A percentile compares a stretch with the other conserved stretches of the same genome.
phyloP scores from a whole-genome alignment of 2,888 invertebrate genomes.

The Nipponacmea schrenckii region DNA sequence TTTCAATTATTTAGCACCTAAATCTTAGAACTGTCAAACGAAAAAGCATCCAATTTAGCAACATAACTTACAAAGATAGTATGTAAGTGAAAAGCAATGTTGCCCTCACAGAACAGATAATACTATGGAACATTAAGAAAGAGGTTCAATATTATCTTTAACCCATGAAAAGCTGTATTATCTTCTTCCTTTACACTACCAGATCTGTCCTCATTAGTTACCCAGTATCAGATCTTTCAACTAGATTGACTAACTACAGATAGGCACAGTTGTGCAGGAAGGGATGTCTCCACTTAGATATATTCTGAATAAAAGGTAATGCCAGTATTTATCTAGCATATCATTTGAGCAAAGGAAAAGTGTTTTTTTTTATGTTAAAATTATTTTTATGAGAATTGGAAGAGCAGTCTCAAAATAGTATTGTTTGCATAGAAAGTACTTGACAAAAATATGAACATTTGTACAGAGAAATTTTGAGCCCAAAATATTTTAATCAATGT shows the following conservation, averaged over 20 bases:
- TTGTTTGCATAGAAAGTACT: too few species aligned
- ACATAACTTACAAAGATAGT: too few species aligned
- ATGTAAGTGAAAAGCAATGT: slow-evolving; percentile 11
- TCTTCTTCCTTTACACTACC: slow-evolving; percentile 34
- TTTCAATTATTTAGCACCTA: too few species aligned
- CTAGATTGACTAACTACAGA: slow-evolving; percentile 23
- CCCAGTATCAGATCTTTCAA: slow-evolving; percentile 24
- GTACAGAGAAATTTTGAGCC: too few species aligned
- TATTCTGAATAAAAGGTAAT: neutral
- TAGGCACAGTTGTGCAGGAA: slow-evolving; percentile 32
- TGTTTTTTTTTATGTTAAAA: too few species aligned
- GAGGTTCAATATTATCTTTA: slow-evolving; percentile 26
- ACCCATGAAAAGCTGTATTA: slow-evolving; percentile 20
- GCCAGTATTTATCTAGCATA: too few species aligned
- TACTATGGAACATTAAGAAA: slow-evolving; percentile 30
- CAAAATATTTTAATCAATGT: too few species aligned
- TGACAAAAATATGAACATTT: too few species aligned
- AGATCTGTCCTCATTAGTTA: slow-evolving; percentile 22
- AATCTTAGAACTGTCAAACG: too few species aligned
- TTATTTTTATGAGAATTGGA: too few species aligned
- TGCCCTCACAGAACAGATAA: slow-evolving; percentile 23
- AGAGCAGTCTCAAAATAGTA: too few species aligned
- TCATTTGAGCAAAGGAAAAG: too few species aligned
- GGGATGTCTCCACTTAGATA: neutral
- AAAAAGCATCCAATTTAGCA: neutral